Evolutionary conservation across 2,888 invertebrate genomes (phyloP), one percentile per base, ranked within the genome.

Genomic region (Biston stratarius): DNA sequence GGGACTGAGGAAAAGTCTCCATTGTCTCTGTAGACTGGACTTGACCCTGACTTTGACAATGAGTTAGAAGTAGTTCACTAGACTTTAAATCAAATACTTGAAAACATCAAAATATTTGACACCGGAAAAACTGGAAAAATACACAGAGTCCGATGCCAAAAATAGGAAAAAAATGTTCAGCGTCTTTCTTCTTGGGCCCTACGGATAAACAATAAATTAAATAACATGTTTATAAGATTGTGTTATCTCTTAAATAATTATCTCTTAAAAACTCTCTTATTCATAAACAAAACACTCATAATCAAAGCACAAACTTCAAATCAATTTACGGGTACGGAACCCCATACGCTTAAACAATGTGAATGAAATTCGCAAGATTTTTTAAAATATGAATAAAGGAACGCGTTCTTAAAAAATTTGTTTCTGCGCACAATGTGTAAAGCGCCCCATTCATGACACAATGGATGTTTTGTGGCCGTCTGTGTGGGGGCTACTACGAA

Each of bases 321-420:
- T 87, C 90, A 87, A 88, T 91, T 86, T 85, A 84, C 90, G 88
- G 90, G 90, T 91, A 72, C 75, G 64, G 74, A 69, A 73, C 73
- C 75, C 48, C 64, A 48, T 76, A 73, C 75, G 42, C 72, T 81
- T 76, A 75, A 69, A 78, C 81, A 77, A 73, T 72, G 61, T 63
- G 48, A 47, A 70, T 70, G 45, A 72, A 73, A 73, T 67, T 72
- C 68, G 57, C 69, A 72, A 75, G 72, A 73, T 65, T 75, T 72
- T 67, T 72, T 61, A 66, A 68, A 72, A 75, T 78, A 78, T 78
- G 80, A 87, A 83, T n/a, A 86, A 83, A 85, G 77, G 86, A 87
- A 86, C 82, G 84, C 86, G 82, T 90, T 92, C 89, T 89, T 91
- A 86, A 89, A 92, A 92, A 91, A 90, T 88, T 88, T 84, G 87